These are phyloP conservation scores for Morone chrysops DNA, from an alignment of 2,113 vertebrate genomes.

Conservation along the genomic window DNA sequence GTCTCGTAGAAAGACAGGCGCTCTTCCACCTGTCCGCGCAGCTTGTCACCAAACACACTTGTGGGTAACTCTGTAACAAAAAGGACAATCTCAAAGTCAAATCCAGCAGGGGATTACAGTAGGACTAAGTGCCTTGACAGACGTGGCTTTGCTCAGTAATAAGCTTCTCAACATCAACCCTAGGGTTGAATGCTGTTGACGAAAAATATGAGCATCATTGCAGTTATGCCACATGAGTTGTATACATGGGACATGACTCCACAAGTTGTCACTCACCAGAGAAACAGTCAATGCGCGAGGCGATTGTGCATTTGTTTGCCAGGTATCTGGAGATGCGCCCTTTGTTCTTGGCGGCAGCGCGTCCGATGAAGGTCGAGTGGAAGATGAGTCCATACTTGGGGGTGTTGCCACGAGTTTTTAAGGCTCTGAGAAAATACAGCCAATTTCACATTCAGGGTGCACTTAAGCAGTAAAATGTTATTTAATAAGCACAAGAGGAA, in stretches of 20 bases:
- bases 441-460: slow-evolving; percentile 18
- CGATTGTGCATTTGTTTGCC: slow-evolving; percentile 98
- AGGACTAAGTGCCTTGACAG: not conserved
- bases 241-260: rapidly evolving
- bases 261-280: slow-evolving; percentile 84
- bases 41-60: slow-evolving; percentile 92
- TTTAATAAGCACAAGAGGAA: not conserved
- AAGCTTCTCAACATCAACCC: slow-evolving; percentile 89
- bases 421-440: slow-evolving; percentile 84
- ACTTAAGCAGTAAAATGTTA: not conserved
- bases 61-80: slow-evolving; percentile 89
- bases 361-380: slow-evolving; percentile 98
- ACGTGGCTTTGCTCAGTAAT: slow-evolving; percentile 88
- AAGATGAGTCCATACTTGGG: slow-evolving; percentile 98
- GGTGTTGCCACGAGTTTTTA: slow-evolving; percentile 96
- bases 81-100: not conserved
- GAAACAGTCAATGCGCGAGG: slow-evolving; percentile 97
- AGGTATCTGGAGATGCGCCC: slow-evolving; percentile 98
- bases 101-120: rapidly evolving
- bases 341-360: slow-evolving; percentile 96
- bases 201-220: slow-evolving; percentile 97
- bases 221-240: slow-evolving; percentile 63
- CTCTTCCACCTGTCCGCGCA: slow-evolving; percentile 95
- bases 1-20: slow-evolving; percentile 95
- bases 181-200: slow-evolving; percentile 93